Evolutionary conservation across 92 coral and sea anemone genomes (phyloP).

Genomic region (Micromussa lordhowensis): DNA sequence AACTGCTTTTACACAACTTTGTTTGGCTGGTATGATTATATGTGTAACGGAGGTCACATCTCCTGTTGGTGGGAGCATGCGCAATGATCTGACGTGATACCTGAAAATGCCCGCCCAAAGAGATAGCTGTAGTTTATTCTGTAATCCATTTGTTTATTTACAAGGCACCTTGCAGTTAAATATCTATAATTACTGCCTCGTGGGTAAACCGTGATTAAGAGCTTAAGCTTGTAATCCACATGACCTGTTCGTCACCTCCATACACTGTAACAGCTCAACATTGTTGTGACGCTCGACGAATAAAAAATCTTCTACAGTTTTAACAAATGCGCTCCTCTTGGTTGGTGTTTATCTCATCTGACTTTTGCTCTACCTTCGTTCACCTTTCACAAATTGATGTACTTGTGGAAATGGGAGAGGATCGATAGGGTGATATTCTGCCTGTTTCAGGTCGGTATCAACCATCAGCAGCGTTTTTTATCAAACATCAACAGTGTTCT

Average conservation of each 20-base stretch:
- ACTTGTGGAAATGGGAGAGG: not conserved
- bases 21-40: too few species aligned
- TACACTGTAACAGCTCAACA: not conserved
- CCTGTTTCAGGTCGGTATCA: too few species aligned
- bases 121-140: too few species aligned
- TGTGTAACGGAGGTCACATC: too few species aligned
- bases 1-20: too few species aligned
- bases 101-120: not conserved
- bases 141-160: too few species aligned
- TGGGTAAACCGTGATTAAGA: not conserved
- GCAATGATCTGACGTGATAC: not conserved
- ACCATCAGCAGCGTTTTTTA: too few species aligned
- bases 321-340: not conserved
- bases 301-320: not conserved
- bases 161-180: not conserved
- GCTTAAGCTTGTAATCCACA: not conserved
- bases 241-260: not conserved
- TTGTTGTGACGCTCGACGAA: not conserved
- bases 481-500: too few species aligned
- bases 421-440: not conserved
- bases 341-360: not conserved
- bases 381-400: not conserved
- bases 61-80: too few species aligned
- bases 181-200: not conserved
- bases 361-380: too few species aligned